phyloP scores from a whole-genome alignment of 2,797 vertebrate species.

The Sus cebifrons region DNA sequence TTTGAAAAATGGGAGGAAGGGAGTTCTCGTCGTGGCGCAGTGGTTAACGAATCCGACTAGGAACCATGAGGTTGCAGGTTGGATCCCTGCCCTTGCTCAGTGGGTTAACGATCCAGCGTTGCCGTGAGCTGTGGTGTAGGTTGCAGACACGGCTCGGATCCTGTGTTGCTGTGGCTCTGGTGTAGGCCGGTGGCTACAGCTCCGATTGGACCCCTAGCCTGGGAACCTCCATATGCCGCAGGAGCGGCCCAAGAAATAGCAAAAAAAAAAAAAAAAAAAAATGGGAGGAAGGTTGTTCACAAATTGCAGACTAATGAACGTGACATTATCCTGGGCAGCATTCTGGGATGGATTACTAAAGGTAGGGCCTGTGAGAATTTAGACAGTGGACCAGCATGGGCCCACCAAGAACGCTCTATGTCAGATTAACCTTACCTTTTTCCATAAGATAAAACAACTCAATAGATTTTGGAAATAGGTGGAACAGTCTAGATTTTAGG shows the following conservation, averaged over 20 bases:
- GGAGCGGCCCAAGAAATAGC: no score
- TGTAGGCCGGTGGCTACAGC: no score
- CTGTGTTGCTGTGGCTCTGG: no score
- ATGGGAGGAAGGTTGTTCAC: neutral
- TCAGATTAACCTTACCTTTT: neutral
- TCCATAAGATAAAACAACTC: neutral
- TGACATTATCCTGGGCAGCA: neutral
- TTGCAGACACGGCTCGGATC: no score
- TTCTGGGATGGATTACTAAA: neutral
- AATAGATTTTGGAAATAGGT: neutral
- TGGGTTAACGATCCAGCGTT: no score
- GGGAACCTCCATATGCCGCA: no score
- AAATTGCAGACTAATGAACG: neutral
- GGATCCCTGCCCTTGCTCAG: no score
- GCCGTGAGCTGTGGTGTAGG: no score
- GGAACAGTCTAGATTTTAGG: slow-evolving; percentile 5
- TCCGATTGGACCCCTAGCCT: no score
- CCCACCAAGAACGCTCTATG: neutral
- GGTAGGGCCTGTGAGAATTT: neutral
- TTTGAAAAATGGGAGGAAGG: neutral
- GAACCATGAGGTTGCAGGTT: no score
- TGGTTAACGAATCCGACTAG: no score
- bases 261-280: neutral
- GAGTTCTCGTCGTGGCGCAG: no score
- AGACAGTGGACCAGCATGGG: neutral